Conservation (phyloP, 2,797 vertebrate species). For the Mareca strepera region DNA sequence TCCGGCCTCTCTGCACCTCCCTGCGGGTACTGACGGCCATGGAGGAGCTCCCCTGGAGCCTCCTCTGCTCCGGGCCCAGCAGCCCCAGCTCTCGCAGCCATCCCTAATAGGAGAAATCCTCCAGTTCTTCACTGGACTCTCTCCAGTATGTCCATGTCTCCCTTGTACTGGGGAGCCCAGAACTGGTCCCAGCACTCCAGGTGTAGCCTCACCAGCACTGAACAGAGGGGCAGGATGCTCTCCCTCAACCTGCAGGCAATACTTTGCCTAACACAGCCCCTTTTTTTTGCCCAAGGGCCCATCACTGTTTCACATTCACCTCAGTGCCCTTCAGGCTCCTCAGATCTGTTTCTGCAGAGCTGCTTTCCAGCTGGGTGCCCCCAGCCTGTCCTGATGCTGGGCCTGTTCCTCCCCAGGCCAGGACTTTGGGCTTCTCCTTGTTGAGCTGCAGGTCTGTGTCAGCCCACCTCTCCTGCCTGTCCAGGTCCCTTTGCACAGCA, state of each 20-base stretch:
- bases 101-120: too few species aligned
- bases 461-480: not conserved
- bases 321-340: not conserved
- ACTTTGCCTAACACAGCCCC: not conserved
- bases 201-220: too few species aligned
- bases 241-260: too few species aligned
- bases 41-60: too few species aligned
- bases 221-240: not conserved
- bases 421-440: not conserved
- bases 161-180: not conserved
- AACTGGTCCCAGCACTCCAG: not conserved
- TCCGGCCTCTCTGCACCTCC: too few species aligned
- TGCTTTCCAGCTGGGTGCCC: too few species aligned
- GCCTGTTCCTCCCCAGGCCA: not conserved
- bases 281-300: not conserved
- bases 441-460: not conserved
- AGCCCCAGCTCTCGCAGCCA: too few species aligned
- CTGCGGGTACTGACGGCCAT: too few species aligned
- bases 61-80: too few species aligned
- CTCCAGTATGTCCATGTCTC: too few species aligned
- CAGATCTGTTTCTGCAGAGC: not conserved
- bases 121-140: too few species aligned
- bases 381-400: too few species aligned
- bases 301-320: not conserved
- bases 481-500: not conserved